Conservation (phyloP, 1,140 invertebrate genomes). For the Antheraea pernyi region DNA sequence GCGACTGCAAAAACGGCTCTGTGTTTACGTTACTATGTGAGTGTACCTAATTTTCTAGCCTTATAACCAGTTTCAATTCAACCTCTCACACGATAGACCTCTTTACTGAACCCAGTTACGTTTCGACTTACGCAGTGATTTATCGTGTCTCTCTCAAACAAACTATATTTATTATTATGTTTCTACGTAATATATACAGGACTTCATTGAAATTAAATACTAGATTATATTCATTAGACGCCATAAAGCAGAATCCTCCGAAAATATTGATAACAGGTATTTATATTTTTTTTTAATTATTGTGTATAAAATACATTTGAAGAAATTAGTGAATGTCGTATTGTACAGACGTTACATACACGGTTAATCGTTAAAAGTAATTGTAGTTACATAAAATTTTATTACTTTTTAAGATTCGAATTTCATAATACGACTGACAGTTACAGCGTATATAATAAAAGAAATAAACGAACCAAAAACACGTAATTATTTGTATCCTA, state of each 20-base stretch:
- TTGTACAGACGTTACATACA: not conserved
- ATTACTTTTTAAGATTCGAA: not conserved
- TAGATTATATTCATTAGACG: slow-evolving; percentile 39
- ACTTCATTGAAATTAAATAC: slow-evolving; percentile 33
- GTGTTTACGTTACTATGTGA: not conserved
- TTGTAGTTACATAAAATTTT: not conserved
- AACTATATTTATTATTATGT: slow-evolving; percentile 30
- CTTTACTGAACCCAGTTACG: slow-evolving; percentile 34
- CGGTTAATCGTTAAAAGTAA: not conserved
- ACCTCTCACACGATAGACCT: slow-evolving; percentile 27
- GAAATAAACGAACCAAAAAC: not conserved
- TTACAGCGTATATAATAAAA: not conserved
- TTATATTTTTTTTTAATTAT: not conserved
- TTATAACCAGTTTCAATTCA: slow-evolving; percentile 37
- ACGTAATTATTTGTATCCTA: not conserved
- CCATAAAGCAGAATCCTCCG: slow-evolving; percentile 49
- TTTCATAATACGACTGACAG: not conserved
- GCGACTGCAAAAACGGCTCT: not conserved
- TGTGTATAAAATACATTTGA: not conserved
- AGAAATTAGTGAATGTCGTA: not conserved
- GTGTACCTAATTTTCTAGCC: slow-evolving; percentile 15
- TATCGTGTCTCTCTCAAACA: slow-evolving; percentile 31
- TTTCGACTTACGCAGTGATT: slow-evolving; percentile 38
- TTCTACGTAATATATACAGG: slow-evolving; percentile 40
- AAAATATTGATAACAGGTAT: slow-evolving; percentile 79